These are phyloP conservation scores for Heteropelma amictum DNA, from an alignment of 2,888 invertebrate species.

Conservation along the genomic window DNA sequence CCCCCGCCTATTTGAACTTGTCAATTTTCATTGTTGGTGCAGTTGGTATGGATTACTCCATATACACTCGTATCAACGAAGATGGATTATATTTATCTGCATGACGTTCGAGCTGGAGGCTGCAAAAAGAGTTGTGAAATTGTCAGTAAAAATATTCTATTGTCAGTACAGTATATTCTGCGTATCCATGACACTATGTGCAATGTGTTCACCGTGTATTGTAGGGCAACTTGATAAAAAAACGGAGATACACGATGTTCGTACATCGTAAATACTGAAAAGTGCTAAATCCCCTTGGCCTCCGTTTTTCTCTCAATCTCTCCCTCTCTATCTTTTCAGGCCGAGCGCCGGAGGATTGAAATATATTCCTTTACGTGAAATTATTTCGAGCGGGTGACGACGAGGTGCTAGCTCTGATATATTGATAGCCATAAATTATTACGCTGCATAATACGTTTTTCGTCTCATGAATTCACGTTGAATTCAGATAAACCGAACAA, in stretches of 20 bases:
- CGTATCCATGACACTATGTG: slow-evolving; percentile 23
- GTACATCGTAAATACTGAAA: slow-evolving; percentile 54
- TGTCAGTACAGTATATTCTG: slow-evolving; percentile 40
- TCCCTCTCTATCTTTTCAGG: too few relatives aligned
- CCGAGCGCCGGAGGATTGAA: slow-evolving; percentile 43
- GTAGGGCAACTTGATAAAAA: slow-evolving; percentile 8
- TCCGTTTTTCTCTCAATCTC: background rate
- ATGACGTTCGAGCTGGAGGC: background rate
- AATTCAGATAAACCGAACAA: slow-evolving; percentile 58
- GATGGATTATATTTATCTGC: too few relatives aligned
- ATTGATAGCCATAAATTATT: slow-evolving; percentile 65
- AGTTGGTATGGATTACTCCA: too few relatives aligned
- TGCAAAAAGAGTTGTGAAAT: slow-evolving; percentile 32
- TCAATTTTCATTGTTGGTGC: too few relatives aligned
- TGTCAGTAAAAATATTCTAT: slow-evolving; percentile 45
- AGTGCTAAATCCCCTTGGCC: slow-evolving; percentile 45
- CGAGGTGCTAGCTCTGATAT: slow-evolving; percentile 60
- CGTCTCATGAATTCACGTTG: slow-evolving; percentile 54
- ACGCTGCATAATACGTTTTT: slow-evolving; percentile 57
- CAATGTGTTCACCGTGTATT: slow-evolving; percentile 9
- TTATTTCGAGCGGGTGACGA: slow-evolving; percentile 59
- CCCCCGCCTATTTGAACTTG: too few relatives aligned
- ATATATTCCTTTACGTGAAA: slow-evolving; percentile 58
- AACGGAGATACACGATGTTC: slow-evolving; percentile 13
- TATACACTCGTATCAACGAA: too few relatives aligned